Percentiles rank a stretch among this genome's conserved stretches.
Conservation (phyloP, 2,797 vertebrate species). For the Anguilla pacifica region DNA sequence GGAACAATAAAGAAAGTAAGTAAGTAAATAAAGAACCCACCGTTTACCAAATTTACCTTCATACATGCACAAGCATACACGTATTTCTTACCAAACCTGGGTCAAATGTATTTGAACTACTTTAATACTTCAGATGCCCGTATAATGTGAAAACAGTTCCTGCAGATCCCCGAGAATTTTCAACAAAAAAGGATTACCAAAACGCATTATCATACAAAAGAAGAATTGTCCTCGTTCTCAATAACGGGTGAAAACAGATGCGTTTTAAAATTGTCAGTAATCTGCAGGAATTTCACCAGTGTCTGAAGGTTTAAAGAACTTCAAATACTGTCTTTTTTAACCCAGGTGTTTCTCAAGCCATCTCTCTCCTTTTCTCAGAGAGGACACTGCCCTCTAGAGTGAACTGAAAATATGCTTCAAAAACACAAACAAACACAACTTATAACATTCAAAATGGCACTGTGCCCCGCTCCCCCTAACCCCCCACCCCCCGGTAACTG, state of each 20-base stretch:
- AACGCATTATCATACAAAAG: too few species aligned
- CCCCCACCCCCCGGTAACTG: not conserved
- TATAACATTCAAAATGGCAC: not conserved
- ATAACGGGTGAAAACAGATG: too few species aligned
- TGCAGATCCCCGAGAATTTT: not conserved
- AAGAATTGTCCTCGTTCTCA: too few species aligned
- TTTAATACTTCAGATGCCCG: not conserved
- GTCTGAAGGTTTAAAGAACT: not conserved
- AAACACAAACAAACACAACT: not conserved
- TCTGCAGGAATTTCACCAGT: not conserved
- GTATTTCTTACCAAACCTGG: not conserved
- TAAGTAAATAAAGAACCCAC: constrained; percentile 25
- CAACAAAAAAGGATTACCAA: not conserved
- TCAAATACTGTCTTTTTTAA: not conserved
- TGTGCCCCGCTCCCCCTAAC: not conserved
- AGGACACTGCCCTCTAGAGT: not conserved
- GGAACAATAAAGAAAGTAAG: constrained; percentile 35
- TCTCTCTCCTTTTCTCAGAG: not conserved
- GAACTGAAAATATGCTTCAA: not conserved
- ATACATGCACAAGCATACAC: not conserved
- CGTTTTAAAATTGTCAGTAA: not conserved
- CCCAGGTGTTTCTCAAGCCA: not conserved
- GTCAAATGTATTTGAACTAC: not conserved
- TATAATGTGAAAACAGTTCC: not conserved
- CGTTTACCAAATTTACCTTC: not conserved